phyloP scores from a whole-genome alignment of 2,888 invertebrate genomes.

The Zelleria hepariella region DNA sequence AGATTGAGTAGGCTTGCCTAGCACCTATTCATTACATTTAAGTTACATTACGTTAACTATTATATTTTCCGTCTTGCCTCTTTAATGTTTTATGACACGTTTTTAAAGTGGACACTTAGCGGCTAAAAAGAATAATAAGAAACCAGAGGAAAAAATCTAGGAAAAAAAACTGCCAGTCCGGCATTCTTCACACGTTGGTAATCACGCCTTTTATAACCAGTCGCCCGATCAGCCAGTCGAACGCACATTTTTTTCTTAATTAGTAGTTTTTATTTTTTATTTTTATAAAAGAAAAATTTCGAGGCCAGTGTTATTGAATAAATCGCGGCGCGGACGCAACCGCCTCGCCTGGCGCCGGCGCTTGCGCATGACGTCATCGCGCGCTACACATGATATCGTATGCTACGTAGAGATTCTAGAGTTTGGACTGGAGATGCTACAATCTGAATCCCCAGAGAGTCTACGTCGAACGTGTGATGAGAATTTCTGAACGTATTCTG shows the following conservation, averaged over 20 bases:
- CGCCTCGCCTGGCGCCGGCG: slow-evolving; percentile 53
- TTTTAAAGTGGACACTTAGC: background rate
- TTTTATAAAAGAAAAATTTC: too few relatives aligned
- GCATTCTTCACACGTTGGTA: background rate
- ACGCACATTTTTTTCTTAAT: background rate
- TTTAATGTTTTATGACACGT: too few relatives aligned
- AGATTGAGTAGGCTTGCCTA: too few relatives aligned
- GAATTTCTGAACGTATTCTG: too few relatives aligned
- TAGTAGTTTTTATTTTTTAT: slow-evolving; percentile 20
- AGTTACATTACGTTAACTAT: too few relatives aligned
- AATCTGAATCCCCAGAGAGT: too few relatives aligned
- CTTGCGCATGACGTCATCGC: slow-evolving; percentile 32
- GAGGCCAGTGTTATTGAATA: slow-evolving; percentile 26
- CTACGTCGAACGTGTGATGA: too few relatives aligned
- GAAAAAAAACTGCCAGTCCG: background rate
- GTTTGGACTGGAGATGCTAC: too few relatives aligned
- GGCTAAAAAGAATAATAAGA: background rate
- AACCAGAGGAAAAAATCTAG: background rate
- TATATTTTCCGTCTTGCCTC: too few relatives aligned
- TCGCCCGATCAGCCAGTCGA: background rate
- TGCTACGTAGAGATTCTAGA: too few relatives aligned
- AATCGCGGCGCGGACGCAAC: slow-evolving; percentile 7
- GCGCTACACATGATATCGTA: slow-evolving; percentile 17
- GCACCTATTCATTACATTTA: too few relatives aligned
- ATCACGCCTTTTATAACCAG: background rate